Conservation (phyloP, 2,797 vertebrate genomes). For the Syngnathus acus region DNA sequence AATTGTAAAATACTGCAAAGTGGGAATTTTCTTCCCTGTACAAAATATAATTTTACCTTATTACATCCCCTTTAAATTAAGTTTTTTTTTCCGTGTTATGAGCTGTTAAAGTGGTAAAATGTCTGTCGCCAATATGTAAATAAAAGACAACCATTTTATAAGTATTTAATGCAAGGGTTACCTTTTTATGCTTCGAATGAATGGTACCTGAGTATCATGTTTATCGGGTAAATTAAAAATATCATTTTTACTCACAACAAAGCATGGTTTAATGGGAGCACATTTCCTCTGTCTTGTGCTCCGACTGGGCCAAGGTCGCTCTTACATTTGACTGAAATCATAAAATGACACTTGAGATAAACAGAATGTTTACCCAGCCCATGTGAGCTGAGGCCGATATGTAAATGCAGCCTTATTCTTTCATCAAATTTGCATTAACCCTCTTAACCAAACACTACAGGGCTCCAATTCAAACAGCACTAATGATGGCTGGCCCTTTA, state of each 20-base stretch:
- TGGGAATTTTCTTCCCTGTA: not conserved
- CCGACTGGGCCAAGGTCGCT: conserved; percentile 92
- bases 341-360: conserved; percentile 99
- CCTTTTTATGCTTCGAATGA: not conserved
- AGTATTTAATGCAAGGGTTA: not conserved
- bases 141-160: not conserved
- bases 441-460: conserved; percentile 99
- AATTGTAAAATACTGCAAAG: not conserved
- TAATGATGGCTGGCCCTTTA: conserved; percentile 99
- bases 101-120: not conserved
- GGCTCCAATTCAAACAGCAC: conserved; percentile 99
- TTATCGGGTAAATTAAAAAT: conserved; percentile 73
- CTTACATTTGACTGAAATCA: conserved; percentile 99
- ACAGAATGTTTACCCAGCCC: conserved; percentile 99
- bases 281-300: conserved; percentile 89
- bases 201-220: conserved; percentile 46
- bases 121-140: not conserved
- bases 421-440: conserved; percentile 99
- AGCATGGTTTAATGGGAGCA: conserved; percentile 85
- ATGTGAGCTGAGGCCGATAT: conserved; percentile 99
- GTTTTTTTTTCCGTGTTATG: not conserved
- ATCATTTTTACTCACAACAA: conserved; percentile 78
- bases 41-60: not conserved
- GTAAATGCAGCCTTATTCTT: conserved; percentile 99
- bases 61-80: not conserved